These are phyloP conservation scores for Notechis scutatus DNA, from an alignment of 2,113 vertebrate species.

Conservation along the genomic window DNA sequence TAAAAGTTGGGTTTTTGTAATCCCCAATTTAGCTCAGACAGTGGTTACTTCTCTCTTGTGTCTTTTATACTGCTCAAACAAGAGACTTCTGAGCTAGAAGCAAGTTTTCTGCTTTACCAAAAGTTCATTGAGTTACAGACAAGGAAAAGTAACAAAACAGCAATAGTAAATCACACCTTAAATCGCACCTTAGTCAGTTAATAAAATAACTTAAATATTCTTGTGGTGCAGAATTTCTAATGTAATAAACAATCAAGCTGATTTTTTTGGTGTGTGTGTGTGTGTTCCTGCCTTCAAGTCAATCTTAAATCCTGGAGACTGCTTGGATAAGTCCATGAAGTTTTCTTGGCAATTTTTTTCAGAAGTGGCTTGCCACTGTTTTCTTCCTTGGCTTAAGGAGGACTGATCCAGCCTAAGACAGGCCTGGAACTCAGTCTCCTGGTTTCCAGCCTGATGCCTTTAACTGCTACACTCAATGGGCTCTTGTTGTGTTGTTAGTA, in stretches of 20 bases:
- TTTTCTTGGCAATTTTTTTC: background rate
- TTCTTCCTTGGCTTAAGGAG: background rate
- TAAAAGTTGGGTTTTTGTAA: background rate
- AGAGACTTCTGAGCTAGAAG: background rate
- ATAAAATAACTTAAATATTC: constrained; percentile 66
- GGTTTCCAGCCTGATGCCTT: background rate
- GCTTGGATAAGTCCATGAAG: background rate
- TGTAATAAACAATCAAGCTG: background rate
- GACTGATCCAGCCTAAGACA: background rate
- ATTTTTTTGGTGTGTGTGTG: background rate
- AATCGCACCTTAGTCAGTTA: constrained; percentile 3
- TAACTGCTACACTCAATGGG: background rate
- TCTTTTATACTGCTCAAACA: background rate
- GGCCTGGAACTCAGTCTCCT: background rate
- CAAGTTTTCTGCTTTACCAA: background rate
- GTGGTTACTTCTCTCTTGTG: background rate
- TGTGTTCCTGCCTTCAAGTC: background rate
- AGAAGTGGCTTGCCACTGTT: background rate
- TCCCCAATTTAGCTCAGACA: background rate
- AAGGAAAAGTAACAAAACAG: background rate
- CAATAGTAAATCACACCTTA: background rate
- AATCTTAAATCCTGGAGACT: background rate
- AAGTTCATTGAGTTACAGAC: background rate
- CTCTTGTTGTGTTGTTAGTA: background rate
- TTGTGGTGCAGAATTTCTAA: background rate